A percentile compares a stretch with the other conserved stretches of the same genome.
These are phyloP conservation scores for Galago senegalensis DNA, from an alignment of 2,797 vertebrate genomes.

Conservation along the genomic window DNA sequence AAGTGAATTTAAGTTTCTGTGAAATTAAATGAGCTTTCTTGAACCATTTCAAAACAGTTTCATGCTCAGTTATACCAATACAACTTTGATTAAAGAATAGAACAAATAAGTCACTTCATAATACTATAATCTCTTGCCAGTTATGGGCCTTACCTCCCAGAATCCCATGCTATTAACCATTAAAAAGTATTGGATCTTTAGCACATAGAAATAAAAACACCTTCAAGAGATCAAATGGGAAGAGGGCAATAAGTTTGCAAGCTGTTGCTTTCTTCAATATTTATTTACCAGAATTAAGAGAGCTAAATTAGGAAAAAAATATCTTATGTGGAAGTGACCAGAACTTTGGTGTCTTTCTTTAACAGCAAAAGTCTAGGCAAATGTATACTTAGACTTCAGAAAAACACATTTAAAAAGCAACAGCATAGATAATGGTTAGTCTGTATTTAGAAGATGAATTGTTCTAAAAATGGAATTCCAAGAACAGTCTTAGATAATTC, in stretches of 20 bases:
- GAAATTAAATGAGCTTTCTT: constrained; percentile 52
- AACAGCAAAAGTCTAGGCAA: background rate
- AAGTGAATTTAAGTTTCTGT: constrained; percentile 51
- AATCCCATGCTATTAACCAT: background rate
- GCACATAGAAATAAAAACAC: constrained; percentile 8
- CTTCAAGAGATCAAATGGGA: background rate
- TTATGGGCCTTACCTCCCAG: background rate
- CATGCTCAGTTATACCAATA: background rate
- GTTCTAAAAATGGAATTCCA: constrained; percentile 53
- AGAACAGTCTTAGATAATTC: background rate
- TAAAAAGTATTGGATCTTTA: background rate
- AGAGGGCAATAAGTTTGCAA: background rate
- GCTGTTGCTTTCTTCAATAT: background rate
- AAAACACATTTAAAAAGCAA: constrained; percentile 37
- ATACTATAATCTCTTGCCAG: background rate
- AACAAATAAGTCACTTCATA: background rate
- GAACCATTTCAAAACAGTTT: constrained; percentile 40
- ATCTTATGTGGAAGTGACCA: background rate
- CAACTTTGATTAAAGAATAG: background rate
- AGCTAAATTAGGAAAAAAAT: constrained; percentile 5
- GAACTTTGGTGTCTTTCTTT: background rate
- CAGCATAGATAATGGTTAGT: background rate
- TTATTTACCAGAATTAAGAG: constrained; percentile 32
- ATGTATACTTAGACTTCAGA: constrained; percentile 15
- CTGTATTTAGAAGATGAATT: constrained; percentile 15